These are phyloP conservation scores for Anhinga rufa DNA, from an alignment of 2,113 vertebrate species.

Conservation along the genomic window DNA sequence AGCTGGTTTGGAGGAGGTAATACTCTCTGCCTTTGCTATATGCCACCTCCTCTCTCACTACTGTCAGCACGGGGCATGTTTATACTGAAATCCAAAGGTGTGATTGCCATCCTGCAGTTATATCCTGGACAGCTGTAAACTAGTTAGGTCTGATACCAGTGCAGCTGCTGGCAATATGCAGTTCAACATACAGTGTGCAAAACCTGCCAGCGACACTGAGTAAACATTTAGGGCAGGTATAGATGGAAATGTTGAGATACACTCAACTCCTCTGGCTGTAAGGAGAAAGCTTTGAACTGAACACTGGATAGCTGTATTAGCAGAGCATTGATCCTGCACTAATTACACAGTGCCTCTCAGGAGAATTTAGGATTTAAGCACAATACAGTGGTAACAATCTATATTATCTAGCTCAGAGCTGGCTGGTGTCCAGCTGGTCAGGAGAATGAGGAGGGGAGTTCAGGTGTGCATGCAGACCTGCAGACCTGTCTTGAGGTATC, in stretches of 20 bases:
- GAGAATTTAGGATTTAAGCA: not conserved
- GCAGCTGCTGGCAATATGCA: not conserved
- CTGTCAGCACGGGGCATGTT: not conserved
- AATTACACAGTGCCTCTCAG: not conserved
- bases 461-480: accelerated
- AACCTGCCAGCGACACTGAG: not conserved
- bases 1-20: not conserved
- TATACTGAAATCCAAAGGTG: not conserved
- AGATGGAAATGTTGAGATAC: not conserved
- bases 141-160: not conserved
- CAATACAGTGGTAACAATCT: not conserved
- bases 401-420: not conserved
- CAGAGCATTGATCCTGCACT: not conserved
- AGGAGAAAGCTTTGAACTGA: not conserved
- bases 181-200: accelerated
- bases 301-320: not conserved
- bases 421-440: not conserved
- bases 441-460: not conserved
- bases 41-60: not conserved
- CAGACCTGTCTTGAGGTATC: not conserved
- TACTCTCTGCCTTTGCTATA: not conserved
- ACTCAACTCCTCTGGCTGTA: not conserved
- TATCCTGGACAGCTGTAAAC: not conserved
- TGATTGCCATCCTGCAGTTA: not conserved
- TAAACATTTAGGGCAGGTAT: not conserved